phyloP scores from a whole-genome alignment of 2,113 vertebrate genomes.

The Leucosticte australis region DNA sequence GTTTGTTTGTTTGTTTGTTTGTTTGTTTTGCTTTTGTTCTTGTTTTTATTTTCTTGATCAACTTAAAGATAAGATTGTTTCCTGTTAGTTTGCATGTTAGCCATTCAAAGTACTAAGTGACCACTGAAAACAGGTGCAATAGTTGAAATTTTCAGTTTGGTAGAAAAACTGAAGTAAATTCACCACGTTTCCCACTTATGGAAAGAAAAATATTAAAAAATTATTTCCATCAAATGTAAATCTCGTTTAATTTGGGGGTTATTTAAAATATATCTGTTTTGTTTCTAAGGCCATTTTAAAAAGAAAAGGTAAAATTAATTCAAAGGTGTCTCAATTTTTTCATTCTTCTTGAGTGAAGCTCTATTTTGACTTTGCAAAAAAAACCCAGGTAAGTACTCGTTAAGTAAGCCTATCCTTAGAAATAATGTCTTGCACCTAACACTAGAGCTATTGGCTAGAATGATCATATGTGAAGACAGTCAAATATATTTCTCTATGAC shows the following conservation, averaged over 20 bases:
- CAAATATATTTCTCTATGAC: background rate
- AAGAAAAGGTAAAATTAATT: background rate
- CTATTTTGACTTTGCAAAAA: background rate
- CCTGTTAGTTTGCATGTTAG: background rate
- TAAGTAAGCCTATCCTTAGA: background rate
- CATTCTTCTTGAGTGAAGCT: background rate
- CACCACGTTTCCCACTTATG: background rate
- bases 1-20: fast-evolving
- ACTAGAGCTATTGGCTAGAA: background rate
- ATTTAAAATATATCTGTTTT: background rate
- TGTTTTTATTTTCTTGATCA: background rate
- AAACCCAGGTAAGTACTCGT: background rate
- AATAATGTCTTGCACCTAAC: background rate
- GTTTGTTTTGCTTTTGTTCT: background rate
- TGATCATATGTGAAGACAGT: background rate
- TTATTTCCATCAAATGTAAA: background rate
- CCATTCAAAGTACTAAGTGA: background rate
- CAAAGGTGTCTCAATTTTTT: background rate
- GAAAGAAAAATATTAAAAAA: background rate
- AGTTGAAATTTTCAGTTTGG: background rate
- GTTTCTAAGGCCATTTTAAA: background rate
- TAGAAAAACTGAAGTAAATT: background rate
- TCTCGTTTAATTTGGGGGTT: background rate
- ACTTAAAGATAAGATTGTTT: background rate
- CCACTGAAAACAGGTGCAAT: background rate